Percentiles rank a stretch among this genome's conserved stretches.
Evolutionary conservation across 2,888 invertebrate species (phyloP).

Genomic region (Hartigia nigra): DNA sequence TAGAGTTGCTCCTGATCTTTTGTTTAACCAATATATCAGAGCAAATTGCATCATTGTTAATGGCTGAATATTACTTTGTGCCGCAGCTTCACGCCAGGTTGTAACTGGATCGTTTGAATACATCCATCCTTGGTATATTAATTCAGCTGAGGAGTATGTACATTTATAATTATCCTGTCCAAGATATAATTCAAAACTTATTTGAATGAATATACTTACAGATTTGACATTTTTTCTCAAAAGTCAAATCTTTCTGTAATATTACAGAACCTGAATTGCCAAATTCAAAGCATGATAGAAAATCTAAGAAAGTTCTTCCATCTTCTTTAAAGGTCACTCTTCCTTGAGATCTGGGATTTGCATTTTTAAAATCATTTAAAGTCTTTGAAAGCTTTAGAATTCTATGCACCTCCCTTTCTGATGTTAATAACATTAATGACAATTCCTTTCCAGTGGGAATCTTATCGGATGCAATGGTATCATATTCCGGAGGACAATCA

Average conservation of each 20-base stretch:
- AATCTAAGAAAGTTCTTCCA: slow-evolving; percentile 55
- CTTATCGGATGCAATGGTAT: slow-evolving; percentile 44
- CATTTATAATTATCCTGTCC: background rate
- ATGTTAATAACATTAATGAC: slow-evolving; percentile 49
- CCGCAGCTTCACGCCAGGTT: slow-evolving; percentile 61
- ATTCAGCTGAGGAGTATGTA: slow-evolving; percentile 50
- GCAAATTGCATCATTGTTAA: slow-evolving; percentile 78
- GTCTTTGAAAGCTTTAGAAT: slow-evolving; percentile 58
- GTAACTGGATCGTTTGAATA: slow-evolving; percentile 58
- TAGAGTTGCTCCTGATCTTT: slow-evolving; percentile 65
- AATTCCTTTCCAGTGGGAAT: slow-evolving; percentile 43
- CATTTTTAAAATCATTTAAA: slow-evolving; percentile 40
- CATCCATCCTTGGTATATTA: slow-evolving; percentile 64
- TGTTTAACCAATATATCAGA: slow-evolving; percentile 78
- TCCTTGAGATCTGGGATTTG: slow-evolving; percentile 36
- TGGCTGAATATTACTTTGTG: slow-evolving; percentile 70
- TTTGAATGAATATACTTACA: slow-evolving; percentile 41
- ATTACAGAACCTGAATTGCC: slow-evolving; percentile 52
- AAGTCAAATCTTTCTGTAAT: slow-evolving; percentile 63
- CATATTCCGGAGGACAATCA: slow-evolving; percentile 52
- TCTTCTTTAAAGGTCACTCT: slow-evolving; percentile 61
- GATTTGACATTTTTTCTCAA: slow-evolving; percentile 62
- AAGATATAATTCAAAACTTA: background rate
- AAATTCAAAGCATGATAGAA: slow-evolving; percentile 62
- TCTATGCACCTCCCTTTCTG: slow-evolving; percentile 62